Evolutionary conservation across 2,888 invertebrate species (phyloP).

Genomic region (Sesamia inferens): DNA sequence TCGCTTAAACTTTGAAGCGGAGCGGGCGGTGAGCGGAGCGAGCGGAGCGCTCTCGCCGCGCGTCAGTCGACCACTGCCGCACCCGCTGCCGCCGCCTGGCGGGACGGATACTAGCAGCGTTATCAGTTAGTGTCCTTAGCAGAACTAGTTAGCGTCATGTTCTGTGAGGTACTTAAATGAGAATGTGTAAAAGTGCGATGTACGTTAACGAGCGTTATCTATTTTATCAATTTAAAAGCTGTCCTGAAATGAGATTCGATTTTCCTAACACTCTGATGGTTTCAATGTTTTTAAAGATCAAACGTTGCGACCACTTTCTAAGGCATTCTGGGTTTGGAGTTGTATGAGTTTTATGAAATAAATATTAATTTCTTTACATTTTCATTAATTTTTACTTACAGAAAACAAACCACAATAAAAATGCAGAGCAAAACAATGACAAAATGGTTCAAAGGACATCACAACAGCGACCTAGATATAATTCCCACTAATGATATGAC

Average conservation of each 20-base stretch:
- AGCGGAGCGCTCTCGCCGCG: conserved; percentile 62
- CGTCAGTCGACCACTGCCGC: conserved; percentile 61
- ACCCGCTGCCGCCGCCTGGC: conserved; percentile 29
- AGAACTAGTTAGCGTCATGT: neutral
- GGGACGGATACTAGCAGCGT: conserved; percentile 3
- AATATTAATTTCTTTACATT: neutral
- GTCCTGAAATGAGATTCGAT: neutral
- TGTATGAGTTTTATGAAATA: neutral
- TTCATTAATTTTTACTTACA: neutral
- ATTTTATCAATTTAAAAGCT: neutral
- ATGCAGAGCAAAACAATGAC: too few relatives aligned
- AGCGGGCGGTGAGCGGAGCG: conserved; percentile 52
- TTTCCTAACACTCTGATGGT: neutral
- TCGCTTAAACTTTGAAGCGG: conserved; percentile 60
- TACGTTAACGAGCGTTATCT: neutral
- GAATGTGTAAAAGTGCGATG: conserved; percentile 2
- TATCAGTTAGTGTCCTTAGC: conserved; percentile 37
- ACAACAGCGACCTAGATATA: conserved; percentile 39
- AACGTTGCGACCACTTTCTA: neutral
- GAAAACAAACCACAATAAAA: neutral
- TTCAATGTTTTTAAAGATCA: neutral
- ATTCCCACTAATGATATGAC: conserved; percentile 44
- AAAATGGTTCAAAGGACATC: conserved; percentile 1
- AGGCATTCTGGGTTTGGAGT: neutral
- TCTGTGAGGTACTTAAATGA: neutral